These are phyloP conservation scores for Malurus alboscapulatus DNA, from an alignment of 2,113 vertebrate species.

Conservation along the genomic window DNA sequence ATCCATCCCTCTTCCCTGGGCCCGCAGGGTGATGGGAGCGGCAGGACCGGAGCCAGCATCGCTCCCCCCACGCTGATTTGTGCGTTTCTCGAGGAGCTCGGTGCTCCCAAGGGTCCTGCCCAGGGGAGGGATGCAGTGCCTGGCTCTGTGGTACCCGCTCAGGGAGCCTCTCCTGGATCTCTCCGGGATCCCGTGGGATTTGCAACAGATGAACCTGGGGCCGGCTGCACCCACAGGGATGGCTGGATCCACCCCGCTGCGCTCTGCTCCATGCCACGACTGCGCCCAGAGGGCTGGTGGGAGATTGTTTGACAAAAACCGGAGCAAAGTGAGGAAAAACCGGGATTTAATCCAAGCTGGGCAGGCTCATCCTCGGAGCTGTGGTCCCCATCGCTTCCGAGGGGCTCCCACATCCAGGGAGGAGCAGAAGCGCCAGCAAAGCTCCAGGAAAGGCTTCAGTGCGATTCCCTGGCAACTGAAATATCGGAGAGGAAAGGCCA, in stretches of 20 bases:
- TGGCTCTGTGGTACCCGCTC: accelerated
- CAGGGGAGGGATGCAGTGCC: not conserved
- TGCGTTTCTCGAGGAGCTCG: not conserved
- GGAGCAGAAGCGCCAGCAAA: accelerated
- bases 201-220: not conserved
- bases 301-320: not conserved
- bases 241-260: not conserved
- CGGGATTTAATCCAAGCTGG: not conserved
- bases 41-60: accelerated
- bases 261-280: accelerated
- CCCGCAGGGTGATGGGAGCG: not conserved
- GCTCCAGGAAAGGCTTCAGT: not conserved
- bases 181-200: accelerated
- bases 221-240: not conserved
- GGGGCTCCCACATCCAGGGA: not conserved
- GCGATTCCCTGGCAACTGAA: not conserved
- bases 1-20: not conserved
- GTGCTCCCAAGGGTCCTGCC: not conserved
- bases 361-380: not conserved
- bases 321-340: not conserved
- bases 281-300: not conserved
- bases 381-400: accelerated
- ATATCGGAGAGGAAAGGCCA: not conserved
- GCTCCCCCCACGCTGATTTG: accelerated
- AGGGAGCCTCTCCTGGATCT: not conserved